Evolutionary conservation across 1,140 invertebrate genomes (phyloP), one percentile per base, ranked within the genome.

Genomic region (Leguminivora glycinivorella): DNA sequence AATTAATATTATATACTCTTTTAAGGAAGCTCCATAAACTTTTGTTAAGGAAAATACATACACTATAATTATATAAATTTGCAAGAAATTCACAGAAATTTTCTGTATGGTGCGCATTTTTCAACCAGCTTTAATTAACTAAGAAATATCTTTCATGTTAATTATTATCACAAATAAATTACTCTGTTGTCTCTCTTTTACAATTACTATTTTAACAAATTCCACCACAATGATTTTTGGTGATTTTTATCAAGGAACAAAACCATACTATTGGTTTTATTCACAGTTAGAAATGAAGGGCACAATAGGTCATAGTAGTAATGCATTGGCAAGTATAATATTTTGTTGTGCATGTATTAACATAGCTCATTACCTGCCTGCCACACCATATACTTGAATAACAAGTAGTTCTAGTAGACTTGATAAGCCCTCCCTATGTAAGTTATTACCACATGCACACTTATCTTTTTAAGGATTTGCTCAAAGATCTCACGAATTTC

Each of bases 321-420:
- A 24, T 58, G 25, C 56, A 63, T 63, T 63, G n/a, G 58, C 58
- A 63, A 63, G 58, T 29, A 58, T 63, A 63, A 63, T 63, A 17
- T 29, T 29, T 56, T 63, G n/a, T 58, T 63, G n/a, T 63, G 58
- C 10, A 63, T 63, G 26, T 31, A 63, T 63, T 63, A 29, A 63
- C n/a, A 34, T 63, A 22, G 47, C 47, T 22, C 47, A 22, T 52
- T 52, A 52, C 9, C 47, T 52, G 47, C 19, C 47, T 52, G 47
- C 19, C 4, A 22, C 19, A 52, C n/a, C 1, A 1, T 52, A 9
- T 22, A 52, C 17, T 52, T 52, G 6, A 52, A 22, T 22, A 22
- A 38, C 10, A 38, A 38, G 47, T n/a, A 22, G 17, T 17, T 22
- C n/a, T 22, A 10, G 6, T 52, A 6, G 17, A 10, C 17, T n/a